These are phyloP conservation scores for Daktulosphaira vitifoliae DNA, from an alignment of 1,140 invertebrate genomes.

Conservation along the genomic window DNA sequence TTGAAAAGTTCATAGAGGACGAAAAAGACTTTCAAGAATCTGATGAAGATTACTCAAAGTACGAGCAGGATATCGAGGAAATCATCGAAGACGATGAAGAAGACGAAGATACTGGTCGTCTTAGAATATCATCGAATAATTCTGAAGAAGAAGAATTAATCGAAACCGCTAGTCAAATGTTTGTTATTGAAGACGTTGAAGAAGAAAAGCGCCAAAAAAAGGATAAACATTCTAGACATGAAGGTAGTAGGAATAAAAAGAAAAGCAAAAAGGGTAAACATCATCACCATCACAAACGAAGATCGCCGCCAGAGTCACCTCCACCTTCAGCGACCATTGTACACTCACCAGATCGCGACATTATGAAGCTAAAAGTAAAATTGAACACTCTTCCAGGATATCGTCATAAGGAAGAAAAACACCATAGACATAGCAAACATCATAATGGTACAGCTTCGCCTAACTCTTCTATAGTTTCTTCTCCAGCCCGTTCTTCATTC, in stretches of 20 bases:
- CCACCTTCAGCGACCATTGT: conserved; percentile 40
- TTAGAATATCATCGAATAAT: conserved; percentile 30
- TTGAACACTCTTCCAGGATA: conserved; percentile 36
- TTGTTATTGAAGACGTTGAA: conserved; percentile 30
- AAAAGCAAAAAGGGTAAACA: conserved; percentile 40
- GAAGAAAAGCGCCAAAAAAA: conserved; percentile 36
- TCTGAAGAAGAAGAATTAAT: conserved; percentile 34
- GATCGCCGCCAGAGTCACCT: conserved; percentile 33
- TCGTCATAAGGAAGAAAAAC: conserved; percentile 22
- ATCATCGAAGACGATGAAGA: conserved; percentile 34
- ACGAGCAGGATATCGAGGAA: conserved; percentile 37
- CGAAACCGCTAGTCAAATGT: conserved; percentile 34
- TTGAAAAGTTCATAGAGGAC: conserved; percentile 26
- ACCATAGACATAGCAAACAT: conserved; percentile 15
- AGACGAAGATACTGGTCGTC: conserved; percentile 29
- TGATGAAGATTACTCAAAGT: conserved; percentile 35
- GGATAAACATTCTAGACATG: conserved; percentile 21
- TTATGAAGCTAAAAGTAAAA: conserved; percentile 41
- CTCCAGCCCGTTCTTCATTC: not conserved
- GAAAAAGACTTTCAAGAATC: conserved; percentile 26
- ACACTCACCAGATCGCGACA: conserved; percentile 38
- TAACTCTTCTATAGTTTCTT: not conserved
- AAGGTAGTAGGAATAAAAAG: conserved; percentile 32
- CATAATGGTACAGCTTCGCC: not conserved
- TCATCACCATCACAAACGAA: conserved; percentile 38